Evolutionary conservation across 2,888 invertebrate species (phyloP), one percentile per base, ranked within the genome.

Genomic region (Drosophila yooni): DNA sequence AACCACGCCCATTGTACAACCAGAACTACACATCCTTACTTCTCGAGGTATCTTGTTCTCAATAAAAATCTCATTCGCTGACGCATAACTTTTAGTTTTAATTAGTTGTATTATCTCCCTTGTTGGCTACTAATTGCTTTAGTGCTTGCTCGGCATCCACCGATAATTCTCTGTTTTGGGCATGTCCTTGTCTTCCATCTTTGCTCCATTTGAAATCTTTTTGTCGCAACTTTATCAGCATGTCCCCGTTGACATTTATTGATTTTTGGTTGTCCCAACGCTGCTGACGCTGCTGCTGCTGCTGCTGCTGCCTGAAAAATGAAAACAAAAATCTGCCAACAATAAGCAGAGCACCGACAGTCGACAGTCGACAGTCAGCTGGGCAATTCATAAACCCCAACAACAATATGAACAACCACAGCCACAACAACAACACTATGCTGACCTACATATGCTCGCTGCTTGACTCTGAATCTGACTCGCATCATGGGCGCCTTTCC

Each of bases 71-170:
- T 81, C 84, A 88, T 89, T 87, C 86, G 86, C 88, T 89, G 86
- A 83, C 86, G 83, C 88, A 87, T 89, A 89, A 87, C 89, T 87
- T 87, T 87, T 88, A 88, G 88, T 88, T 89, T 87, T 87, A 87
- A 87, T 87, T 87, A 87, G 88, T 86, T 86, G 88, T 86, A 88
- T 87, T 87, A 85, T 87, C 88, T 89, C 84, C 89, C 84, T 84
- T 82, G 84, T 87, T 74, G 82, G 43, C 83, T 76, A 81, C 89
- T 87, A 87, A 87, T 87, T 87, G 90, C 87, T 87, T 87, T 87
- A 87, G 88, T 87, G 82, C 89, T 76, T 51, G 54, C 69, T 66
- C 65, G 43, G 59, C 76, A 81, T 60, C 66, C 64, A 59, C 75
- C 77, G 69, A 80, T 79, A 64, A 59, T 60, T 65, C 65, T 43